Conservation (phyloP, 2,888 invertebrate genomes). For the Watsonalla binaria region DNA sequence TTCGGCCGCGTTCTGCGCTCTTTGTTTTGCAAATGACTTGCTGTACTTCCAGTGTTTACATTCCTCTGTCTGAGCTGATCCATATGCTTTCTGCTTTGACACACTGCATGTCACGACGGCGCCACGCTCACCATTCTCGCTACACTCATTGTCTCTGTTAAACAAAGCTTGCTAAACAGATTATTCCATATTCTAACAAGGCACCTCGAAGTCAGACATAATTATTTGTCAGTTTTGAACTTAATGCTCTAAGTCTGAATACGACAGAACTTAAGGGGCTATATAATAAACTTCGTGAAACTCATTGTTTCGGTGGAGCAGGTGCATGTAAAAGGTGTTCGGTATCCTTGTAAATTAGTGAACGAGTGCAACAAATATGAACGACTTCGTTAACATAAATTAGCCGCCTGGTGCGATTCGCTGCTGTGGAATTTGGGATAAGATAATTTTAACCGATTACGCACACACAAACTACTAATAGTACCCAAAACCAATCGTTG, state of each 20-base stretch:
- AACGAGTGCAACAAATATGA: conserved; percentile 21
- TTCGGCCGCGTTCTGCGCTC: conserved; percentile 54
- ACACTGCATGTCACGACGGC: conserved; percentile 35
- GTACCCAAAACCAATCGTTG: no score
- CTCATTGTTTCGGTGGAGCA: conserved; percentile 2
- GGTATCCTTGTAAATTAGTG: conserved; percentile 27
- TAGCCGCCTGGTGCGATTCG: conserved; percentile 3
- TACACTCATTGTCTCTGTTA: conserved; percentile 26
- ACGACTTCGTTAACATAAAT: conserved; percentile 11
- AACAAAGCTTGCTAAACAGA: conserved; percentile 18
- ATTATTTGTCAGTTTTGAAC: background rate
- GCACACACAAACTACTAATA: background rate
- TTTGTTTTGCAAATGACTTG: conserved; percentile 76
- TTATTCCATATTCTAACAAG: background rate
- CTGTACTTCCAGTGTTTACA: conserved; percentile 54
- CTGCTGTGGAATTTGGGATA: background rate
- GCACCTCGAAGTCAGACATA: background rate
- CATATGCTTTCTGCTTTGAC: conserved; percentile 51
- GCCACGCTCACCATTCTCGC: conserved; percentile 31
- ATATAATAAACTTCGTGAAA: background rate
- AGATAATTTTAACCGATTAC: background rate
- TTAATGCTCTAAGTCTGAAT: background rate
- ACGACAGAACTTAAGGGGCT: background rate
- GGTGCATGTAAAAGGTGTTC: conserved; percentile 11
- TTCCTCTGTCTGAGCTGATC: conserved; percentile 52